Evolutionary conservation across 2,113 vertebrate genomes (phyloP).

Genomic region (Bubo bubo): DNA sequence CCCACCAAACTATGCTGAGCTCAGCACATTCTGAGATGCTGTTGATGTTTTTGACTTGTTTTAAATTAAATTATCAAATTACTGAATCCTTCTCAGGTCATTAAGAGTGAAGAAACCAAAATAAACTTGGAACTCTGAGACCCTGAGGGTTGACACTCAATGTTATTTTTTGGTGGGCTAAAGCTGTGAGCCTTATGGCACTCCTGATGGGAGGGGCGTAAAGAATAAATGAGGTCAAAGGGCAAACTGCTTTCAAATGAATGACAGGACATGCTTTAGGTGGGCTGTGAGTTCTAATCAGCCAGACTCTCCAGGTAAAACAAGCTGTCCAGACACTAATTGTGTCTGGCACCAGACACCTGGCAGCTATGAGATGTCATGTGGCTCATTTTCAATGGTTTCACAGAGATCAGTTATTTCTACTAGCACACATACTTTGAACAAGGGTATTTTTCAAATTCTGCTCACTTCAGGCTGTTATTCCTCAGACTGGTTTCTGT

Average conservation of each 20-base stretch:
- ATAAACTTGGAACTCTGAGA: not conserved
- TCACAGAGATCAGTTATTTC: not conserved
- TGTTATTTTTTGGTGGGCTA: not conserved
- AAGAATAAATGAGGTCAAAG: not conserved
- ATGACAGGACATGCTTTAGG: not conserved
- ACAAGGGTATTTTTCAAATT: not conserved
- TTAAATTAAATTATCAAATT: not conserved
- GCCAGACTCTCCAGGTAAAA: conserved; percentile 12
- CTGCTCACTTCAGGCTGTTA: not conserved
- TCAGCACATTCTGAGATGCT: not conserved
- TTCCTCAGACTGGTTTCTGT: not conserved
- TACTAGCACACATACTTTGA: not conserved
- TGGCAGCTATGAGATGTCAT: not conserved
- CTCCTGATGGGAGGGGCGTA: not conserved
- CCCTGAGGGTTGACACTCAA: not conserved
- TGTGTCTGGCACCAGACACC: not conserved
- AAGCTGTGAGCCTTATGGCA: not conserved
- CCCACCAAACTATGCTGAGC: not conserved
- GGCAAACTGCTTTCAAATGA: not conserved
- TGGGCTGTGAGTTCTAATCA: not conserved
- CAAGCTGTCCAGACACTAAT: not conserved
- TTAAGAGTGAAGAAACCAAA: not conserved
- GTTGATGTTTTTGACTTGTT: not conserved
- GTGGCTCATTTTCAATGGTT: not conserved
- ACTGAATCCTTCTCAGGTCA: not conserved